Percentiles rank a stretch among this genome's conserved stretches.
phyloP scores from a whole-genome alignment of 2,113 vertebrate species.

The Dipodomys spectabilis region DNA sequence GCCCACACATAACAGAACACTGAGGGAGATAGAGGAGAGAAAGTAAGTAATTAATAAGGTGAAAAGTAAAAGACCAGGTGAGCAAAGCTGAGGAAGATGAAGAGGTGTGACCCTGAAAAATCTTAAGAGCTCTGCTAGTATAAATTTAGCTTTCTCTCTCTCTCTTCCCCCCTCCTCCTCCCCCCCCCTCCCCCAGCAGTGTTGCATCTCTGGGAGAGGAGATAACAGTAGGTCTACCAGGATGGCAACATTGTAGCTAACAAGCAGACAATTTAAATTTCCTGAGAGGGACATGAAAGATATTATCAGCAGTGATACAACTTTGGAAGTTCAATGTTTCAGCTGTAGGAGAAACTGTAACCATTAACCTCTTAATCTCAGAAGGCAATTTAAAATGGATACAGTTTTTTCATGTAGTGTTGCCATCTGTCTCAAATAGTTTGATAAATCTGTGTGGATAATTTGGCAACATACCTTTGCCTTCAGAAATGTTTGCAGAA shows the following conservation, averaged over 20 bases:
- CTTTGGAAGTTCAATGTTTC: neutral
- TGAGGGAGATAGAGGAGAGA: no score
- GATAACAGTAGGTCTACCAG: neutral
- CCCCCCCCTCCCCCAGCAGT: neutral
- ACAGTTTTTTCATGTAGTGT: neutral
- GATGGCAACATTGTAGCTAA: slow-evolving; percentile 29
- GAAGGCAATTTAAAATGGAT: slow-evolving; percentile 6
- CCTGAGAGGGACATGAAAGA: slow-evolving; percentile 19
- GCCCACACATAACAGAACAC: neutral
- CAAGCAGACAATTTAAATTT: slow-evolving; percentile 28
- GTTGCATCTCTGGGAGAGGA: neutral
- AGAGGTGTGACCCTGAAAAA: slow-evolving; percentile 13
- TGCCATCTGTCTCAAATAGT: slow-evolving; percentile 27
- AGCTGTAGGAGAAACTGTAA: neutral
- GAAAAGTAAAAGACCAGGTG: neutral
- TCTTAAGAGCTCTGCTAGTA: neutral
- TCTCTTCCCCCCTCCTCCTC: no score
- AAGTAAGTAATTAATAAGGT: neutral
- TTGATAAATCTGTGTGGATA: slow-evolving; percentile 7
- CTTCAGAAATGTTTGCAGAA: slow-evolving; percentile 58
- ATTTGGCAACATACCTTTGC: slow-evolving; percentile 14
- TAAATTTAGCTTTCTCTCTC: neutral
- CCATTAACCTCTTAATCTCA: neutral
- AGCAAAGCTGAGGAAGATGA: neutral
- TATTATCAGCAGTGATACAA: slow-evolving; percentile 38